Percentiles rank a stretch among this genome's conserved stretches.
Conservation (phyloP, 2,888 invertebrate genomes). For the Drosophila siamana region DNA sequence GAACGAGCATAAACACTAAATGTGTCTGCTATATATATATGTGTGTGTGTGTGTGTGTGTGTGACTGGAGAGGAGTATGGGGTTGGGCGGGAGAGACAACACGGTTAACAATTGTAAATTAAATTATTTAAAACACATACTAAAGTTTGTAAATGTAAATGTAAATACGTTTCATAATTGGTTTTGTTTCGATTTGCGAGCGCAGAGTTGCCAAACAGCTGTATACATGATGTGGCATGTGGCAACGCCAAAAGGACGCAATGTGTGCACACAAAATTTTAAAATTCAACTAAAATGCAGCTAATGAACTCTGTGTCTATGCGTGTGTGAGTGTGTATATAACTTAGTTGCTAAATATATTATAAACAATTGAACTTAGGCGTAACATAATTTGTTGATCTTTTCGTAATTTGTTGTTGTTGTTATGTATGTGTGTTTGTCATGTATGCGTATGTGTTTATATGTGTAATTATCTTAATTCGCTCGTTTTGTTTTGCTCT, state of each 20-base stretch:
- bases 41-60: slow-evolving; percentile 4
- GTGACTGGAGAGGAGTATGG: slow-evolving; percentile 18
- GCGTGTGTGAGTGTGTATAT: slow-evolving; percentile 15
- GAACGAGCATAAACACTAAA: slow-evolving; percentile 30
- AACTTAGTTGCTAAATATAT: slow-evolving; percentile 36
- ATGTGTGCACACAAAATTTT: slow-evolving; percentile 3
- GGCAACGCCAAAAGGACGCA: slow-evolving; percentile 20
- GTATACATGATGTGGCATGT: not conserved
- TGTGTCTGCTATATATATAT: not conserved
- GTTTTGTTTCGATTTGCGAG: slow-evolving; percentile 3
- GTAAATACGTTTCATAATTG: slow-evolving; percentile 15
- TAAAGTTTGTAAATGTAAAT: not conserved
- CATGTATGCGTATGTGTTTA: not conserved
- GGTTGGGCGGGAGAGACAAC: slow-evolving; percentile 9
- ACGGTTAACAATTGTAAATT: slow-evolving; percentile 18
- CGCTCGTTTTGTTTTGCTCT: slow-evolving; percentile 12
- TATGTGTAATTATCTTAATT: slow-evolving; percentile 30
- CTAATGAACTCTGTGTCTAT: slow-evolving; percentile 37
- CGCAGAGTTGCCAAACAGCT: slow-evolving; percentile 12
- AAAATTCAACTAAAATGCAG: slow-evolving; percentile 58
- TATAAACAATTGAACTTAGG: slow-evolving; percentile 48
- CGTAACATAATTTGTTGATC: slow-evolving; percentile 40
- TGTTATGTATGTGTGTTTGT: slow-evolving; percentile 1
- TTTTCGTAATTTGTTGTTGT: slow-evolving; percentile 34
- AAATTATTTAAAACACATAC: slow-evolving; percentile 1